Evolutionary conservation across 2,888 invertebrate genomes (phyloP).

Genomic region (Dusona sp.): DNA sequence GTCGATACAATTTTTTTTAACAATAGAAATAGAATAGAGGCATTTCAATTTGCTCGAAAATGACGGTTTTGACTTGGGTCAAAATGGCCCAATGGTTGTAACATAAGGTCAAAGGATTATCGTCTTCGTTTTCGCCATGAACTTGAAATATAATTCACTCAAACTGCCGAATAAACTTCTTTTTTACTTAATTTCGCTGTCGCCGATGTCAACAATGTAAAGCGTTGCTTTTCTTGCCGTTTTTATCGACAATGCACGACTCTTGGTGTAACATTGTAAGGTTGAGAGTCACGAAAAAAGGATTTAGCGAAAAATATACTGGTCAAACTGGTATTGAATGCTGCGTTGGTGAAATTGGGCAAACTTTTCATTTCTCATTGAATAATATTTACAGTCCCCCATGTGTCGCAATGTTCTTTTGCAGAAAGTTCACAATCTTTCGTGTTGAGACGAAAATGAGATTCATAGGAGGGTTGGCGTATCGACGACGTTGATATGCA

Average conservation of each 20-base stretch:
- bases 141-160: background rate
- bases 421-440: too few species aligned
- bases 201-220: background rate
- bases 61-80: background rate
- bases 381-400: too few species aligned
- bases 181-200: background rate
- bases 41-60: background rate
- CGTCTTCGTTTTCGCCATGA: background rate
- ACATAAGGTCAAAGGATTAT: background rate
- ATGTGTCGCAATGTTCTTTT: too few species aligned
- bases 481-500: too few species aligned
- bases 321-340: background rate
- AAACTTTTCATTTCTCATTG: too few species aligned
- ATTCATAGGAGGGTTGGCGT: too few species aligned
- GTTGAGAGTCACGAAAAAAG: background rate
- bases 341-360: too few species aligned
- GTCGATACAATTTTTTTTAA: background rate
- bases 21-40: too few species aligned
- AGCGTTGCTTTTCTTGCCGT: background rate
- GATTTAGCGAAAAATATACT: background rate
- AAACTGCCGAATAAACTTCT: background rate
- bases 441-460: too few species aligned
- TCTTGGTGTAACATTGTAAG: background rate
- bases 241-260: background rate
- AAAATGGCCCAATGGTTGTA: background rate